phyloP scores from a whole-genome alignment of 2,888 invertebrate genomes.

The Macropis europaea region DNA sequence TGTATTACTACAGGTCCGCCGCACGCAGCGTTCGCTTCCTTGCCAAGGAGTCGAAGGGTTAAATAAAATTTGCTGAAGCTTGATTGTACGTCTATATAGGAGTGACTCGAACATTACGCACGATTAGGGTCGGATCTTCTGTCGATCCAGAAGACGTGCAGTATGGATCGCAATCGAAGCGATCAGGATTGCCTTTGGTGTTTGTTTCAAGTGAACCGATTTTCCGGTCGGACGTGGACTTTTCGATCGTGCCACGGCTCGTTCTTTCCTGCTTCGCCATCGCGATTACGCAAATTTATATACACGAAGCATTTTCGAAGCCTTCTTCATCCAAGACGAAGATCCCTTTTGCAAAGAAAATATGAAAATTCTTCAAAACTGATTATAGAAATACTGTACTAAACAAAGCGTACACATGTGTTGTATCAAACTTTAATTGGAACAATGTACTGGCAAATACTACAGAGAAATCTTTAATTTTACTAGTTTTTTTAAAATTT shows the following conservation, averaged over 20 bases:
- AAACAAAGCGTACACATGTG: no score
- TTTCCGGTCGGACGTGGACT: constrained; percentile 31
- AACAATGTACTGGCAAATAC: no score
- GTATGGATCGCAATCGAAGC: constrained; percentile 53
- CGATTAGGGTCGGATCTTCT: constrained; percentile 60
- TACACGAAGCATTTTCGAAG: constrained; percentile 13
- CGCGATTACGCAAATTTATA: constrained; percentile 21
- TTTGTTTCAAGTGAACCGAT: constrained; percentile 10
- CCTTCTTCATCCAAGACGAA: constrained; percentile 15
- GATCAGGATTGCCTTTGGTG: constrained; percentile 29
- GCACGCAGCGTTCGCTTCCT: no score
- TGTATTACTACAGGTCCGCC: no score
- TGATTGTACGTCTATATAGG: no score
- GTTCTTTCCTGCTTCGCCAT: constrained; percentile 42
- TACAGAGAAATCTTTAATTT: no score
- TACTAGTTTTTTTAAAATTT: no score
- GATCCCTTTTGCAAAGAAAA: not conserved
- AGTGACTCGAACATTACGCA: constrained; percentile 49
- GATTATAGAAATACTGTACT: not conserved
- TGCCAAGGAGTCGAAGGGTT: no score
- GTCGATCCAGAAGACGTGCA: constrained; percentile 35
- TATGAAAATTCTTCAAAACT: not conserved
- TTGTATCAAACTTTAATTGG: no score
- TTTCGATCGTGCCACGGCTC: constrained; percentile 30
- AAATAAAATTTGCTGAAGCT: no score